Evolutionary conservation across 2,888 invertebrate species (phyloP).

Genomic region (Cacoxenus indagator): DNA sequence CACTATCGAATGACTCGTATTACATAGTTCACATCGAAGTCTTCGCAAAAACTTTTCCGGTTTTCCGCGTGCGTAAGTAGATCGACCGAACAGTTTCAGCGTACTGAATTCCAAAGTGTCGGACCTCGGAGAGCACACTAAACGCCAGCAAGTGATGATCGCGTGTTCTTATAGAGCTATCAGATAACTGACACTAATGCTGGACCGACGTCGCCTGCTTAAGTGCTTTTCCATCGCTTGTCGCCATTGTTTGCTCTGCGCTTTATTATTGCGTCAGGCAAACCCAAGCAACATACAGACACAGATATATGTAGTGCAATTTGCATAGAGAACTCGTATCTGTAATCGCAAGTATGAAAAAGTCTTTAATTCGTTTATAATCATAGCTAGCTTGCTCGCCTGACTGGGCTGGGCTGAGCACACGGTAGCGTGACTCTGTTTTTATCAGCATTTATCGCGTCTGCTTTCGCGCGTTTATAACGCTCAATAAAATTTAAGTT

Average conservation of each 20-base stretch:
- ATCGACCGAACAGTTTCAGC: background rate
- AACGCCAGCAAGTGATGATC: background rate
- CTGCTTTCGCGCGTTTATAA: background rate
- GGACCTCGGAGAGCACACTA: background rate
- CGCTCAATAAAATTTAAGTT: background rate
- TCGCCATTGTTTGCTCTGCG: background rate
- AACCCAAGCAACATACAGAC: background rate
- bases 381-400: background rate
- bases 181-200: background rate
- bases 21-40: background rate
- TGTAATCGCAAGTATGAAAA: background rate
- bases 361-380: background rate
- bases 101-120: slow-evolving; percentile 6
- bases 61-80: slow-evolving; percentile 1
- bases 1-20: background rate
- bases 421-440: no score
- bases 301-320: background rate
- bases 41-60: background rate
- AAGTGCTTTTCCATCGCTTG: background rate
- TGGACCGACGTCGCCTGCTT: background rate
- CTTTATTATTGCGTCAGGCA: background rate
- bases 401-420: no score
- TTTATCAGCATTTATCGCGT: background rate
- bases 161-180: background rate
- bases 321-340: background rate